A percentile compares a stretch with the other conserved stretches of the same genome.
phyloP scores from a whole-genome alignment of 2,797 vertebrate genomes.

The Hapalemur alaotrensis region DNA sequence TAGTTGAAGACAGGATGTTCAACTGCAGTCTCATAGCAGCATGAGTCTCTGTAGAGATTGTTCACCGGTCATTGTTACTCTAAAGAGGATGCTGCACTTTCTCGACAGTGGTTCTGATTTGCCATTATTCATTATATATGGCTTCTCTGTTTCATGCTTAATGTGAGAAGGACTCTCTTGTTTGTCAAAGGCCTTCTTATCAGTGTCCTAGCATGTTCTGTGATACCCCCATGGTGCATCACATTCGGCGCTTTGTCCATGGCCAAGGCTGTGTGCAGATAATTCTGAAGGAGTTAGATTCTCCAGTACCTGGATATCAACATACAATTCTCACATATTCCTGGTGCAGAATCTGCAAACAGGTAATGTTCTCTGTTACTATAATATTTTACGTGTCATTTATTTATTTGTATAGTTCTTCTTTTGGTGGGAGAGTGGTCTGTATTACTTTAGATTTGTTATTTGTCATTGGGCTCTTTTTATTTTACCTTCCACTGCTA shows the following conservation, averaged over 20 bases:
- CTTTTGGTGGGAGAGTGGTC: neutral
- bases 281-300: constrained; percentile 97
- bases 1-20: neutral
- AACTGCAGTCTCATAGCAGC: neutral
- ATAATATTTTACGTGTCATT: neutral
- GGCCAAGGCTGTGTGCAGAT: constrained; percentile 98
- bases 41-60: neutral
- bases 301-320: constrained; percentile 97
- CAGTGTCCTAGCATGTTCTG: constrained; percentile 98
- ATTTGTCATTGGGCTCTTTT: neutral
- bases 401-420: neutral
- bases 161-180: constrained; percentile 50
- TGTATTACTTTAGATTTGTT: neutral
- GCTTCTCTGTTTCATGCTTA: neutral
- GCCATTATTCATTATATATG: neutral
- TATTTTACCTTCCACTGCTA: neutral
- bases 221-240: constrained; percentile 98
- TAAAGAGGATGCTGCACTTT: neutral
- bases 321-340: constrained; percentile 99
- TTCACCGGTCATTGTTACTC: neutral
- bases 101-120: neutral
- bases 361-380: constrained; percentile 84
- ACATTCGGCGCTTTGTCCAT: constrained; percentile 97
- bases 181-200: constrained; percentile 91
- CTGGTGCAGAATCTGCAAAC: constrained; percentile 98